Base-by-base conservation (phyloP, 2,888 invertebrate genomes). In the Thereva nobilitata region DNA sequence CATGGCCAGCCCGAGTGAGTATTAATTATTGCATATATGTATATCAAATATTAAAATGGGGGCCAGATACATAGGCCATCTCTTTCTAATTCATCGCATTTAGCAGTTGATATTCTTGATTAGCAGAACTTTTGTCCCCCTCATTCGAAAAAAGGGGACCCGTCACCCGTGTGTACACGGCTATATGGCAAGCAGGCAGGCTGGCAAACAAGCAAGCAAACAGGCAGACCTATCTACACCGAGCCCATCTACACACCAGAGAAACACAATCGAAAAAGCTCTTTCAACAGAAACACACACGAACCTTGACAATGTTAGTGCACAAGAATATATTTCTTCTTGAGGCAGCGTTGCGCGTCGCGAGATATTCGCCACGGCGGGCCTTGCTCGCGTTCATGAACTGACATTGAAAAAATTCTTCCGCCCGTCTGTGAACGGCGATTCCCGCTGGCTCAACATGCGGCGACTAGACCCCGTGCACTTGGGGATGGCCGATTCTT, bases 351-450 rank as follows among this genome's bases (percentile, higher is more conserved):
- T 42, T 55, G 54, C 34, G 57, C 34, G 12, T 56, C 57, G 57
- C 35, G 57, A 5, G 23, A 42, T 42, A 34, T 35, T 44, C 35
- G 56, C 23, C 56, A 8, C 50, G 56, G 8, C 54, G 59, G 45
- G 41, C 66, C 68, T 66, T 68, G 66, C 49, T 55, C 65, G 67
- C 65, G 70, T 70, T 70, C 68, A 68, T 67, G 64, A 66, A 64
- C 67, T 70, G 70, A 68, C 70, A 70, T 69, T 69, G 68, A 70
- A 67, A 69, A 61, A 66, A 66, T 49, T 61, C 50, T 61, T 47
- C 53, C 53, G 59, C 59, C 57, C 57, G 45, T 35, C 37, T 34
- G 57, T 44, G 57, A 9, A 7, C 34, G 10, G 7, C 5, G 52
- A 23, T 52, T 7, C 7, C 8, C 23, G 52, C 23, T 23, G 45